phyloP scores from a whole-genome alignment of 2,113 vertebrate genomes.

The Pelvicachromis taeniatus region DNA sequence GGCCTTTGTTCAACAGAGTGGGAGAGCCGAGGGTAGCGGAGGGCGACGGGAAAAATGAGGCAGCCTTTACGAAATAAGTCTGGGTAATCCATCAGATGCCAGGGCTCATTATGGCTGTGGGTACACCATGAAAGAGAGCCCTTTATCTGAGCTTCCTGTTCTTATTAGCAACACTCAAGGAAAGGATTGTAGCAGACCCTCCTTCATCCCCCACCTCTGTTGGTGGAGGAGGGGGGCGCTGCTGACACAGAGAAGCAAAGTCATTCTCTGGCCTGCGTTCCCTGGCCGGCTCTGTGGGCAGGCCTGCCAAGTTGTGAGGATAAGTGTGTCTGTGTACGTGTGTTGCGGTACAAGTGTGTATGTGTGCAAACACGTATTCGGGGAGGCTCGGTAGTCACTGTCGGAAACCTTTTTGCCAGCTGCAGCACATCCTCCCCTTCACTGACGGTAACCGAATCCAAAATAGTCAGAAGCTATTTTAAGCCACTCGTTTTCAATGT shows the following conservation, averaged over 20 bases:
- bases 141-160: slow-evolving; percentile 63
- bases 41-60: slow-evolving; percentile 54
- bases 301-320: slow-evolving; percentile 43
- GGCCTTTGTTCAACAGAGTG: slow-evolving; percentile 41
- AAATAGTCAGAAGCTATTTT: slow-evolving; percentile 42
- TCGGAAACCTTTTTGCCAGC: slow-evolving; percentile 50
- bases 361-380: slow-evolving; percentile 2
- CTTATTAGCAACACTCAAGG: slow-evolving; percentile 56
- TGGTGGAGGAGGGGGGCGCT: neutral
- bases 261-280: slow-evolving; percentile 36
- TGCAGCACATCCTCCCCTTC: slow-evolving; percentile 41
- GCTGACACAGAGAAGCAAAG: slow-evolving; percentile 43
- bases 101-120: slow-evolving; percentile 61
- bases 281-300: slow-evolving; percentile 5
- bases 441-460: slow-evolving; percentile 12
- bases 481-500: slow-evolving; percentile 8
- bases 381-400: slow-evolving; percentile 19
- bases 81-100: slow-evolving; percentile 67
- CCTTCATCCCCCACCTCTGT: slow-evolving; percentile 7
- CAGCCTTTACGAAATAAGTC: slow-evolving; percentile 57
- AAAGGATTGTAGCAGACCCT: slow-evolving; percentile 15
- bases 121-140: slow-evolving; percentile 48
- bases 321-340: slow-evolving; percentile 1
- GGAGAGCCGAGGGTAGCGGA: slow-evolving; percentile 11
- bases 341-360: neutral